A percentile compares a stretch with the other conserved stretches of the same genome.
These are phyloP conservation scores for Ophioninae sp. DNA, from an alignment of 2,888 invertebrate genomes.

Conservation along the genomic window DNA sequence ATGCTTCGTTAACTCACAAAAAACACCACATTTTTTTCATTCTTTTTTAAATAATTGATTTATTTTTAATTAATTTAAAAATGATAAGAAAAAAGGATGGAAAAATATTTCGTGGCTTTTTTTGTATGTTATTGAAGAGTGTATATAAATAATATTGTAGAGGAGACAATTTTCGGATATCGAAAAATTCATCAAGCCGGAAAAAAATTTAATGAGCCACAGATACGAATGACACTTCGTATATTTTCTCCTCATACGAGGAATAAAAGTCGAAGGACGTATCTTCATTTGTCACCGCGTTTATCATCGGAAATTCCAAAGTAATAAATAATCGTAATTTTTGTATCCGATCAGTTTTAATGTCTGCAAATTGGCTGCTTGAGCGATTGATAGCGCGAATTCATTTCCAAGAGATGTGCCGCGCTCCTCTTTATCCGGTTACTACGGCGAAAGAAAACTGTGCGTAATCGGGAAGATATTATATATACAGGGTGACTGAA, in stretches of 20 bases:
- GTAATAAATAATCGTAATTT: constrained; percentile 20
- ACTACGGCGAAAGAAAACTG: constrained; percentile 35
- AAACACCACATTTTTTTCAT: too few species aligned
- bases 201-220: neutral
- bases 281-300: constrained; percentile 49
- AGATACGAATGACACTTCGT: neutral
- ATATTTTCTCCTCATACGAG: neutral
- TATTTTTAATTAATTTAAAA: too few species aligned
- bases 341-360: constrained; percentile 55
- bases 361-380: constrained; percentile 58
- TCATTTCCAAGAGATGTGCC: constrained; percentile 15
- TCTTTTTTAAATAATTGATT: too few species aligned
- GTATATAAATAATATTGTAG: too few species aligned
- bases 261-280: constrained; percentile 33
- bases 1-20: too few species aligned
- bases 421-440: constrained; percentile 22
- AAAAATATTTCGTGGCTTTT: too few species aligned
- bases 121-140: too few species aligned
- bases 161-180: too few species aligned
- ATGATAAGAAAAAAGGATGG: too few species aligned
- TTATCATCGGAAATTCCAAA: constrained; percentile 18
- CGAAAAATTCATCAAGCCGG: neutral
- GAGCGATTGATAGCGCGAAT: constrained; percentile 37
- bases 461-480: constrained; percentile 31
- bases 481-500: neutral